Evolutionary conservation across 30 jellyfish, hydroid and myxozoan genomes (phyloP), one percentile per base, ranked within the genome.

Genomic region (Aurelia sp.): DNA sequence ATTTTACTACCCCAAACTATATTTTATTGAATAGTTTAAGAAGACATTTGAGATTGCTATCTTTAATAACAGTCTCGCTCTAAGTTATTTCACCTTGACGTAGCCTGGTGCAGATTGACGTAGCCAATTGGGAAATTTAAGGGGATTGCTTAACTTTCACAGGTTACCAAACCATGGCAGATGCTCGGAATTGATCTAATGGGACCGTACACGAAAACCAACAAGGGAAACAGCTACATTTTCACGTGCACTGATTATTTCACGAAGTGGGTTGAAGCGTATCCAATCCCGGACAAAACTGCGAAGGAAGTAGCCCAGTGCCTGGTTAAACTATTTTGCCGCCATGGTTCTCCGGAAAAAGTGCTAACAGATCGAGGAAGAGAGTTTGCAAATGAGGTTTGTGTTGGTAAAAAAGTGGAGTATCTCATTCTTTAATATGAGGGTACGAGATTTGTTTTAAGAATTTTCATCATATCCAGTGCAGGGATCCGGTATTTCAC

Each of bases 261-360:
- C 63, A 78, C 89, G 15, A 78, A 78, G 33, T 78, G 78, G 89
- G 79, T 31, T 12, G 89, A 78, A 52, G 89, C 89, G 24, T 78
- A 59, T 47, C 89, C 89, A 12, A 59, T 78, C 40, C 7, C 48
- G 1, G 20, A 17, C 20, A 63, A 61, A 31, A 18, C 50, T 4
- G 89, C 77, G 20, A 33, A 27, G 21, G 67, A 62, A 30, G 69
- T 78, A 4, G 80, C 90, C 44, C 13, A 7, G 72, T 80, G 90
- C 73, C 30, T 80, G 58, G 59, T 64, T 17, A 63, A 65, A 75
- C 16, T 80, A 4, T 80, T 80, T 24, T 63, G 73, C 51, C 72
- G 82, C 47, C 90, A 80, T 65, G 82, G 82, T 12, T 13, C 89
- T 17, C 80, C 80, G 4, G 69, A 59, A 40, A 63, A n/a, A 38